These are phyloP conservation scores for Galerucella nymphaeae DNA, from an alignment of 2,888 invertebrate genomes.

Conservation along the genomic window DNA sequence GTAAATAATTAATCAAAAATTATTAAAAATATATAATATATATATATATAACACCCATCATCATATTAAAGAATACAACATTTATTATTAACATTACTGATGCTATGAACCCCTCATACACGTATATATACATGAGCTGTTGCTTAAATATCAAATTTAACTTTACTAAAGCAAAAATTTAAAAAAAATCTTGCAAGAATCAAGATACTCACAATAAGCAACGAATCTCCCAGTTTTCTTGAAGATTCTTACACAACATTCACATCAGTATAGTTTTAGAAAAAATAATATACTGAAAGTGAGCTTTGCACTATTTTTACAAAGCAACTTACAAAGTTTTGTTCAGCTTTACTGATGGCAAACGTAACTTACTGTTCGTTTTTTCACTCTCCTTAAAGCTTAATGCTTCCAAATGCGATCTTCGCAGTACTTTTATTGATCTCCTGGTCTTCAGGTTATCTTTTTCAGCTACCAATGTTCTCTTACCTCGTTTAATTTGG, in stretches of 20 bases:
- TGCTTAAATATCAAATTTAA: neutral
- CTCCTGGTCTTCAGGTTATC: conserved; percentile 59
- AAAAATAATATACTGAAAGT: conserved; percentile 3
- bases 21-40: too few relatives aligned
- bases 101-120: too few relatives aligned
- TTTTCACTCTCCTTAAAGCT: conserved; percentile 51
- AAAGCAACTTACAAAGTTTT: conserved; percentile 52
- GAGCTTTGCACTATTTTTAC: conserved; percentile 1
- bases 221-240: neutral
- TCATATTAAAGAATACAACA: too few relatives aligned
- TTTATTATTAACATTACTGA: too few relatives aligned
- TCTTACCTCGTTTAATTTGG: conserved; percentile 59
- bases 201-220: conserved; percentile 1
- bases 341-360: conserved; percentile 54
- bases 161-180: neutral
- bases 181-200: neutral
- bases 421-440: conserved; percentile 61
- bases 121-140: neutral
- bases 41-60: too few relatives aligned
- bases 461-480: conserved; percentile 59
- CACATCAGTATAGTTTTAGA: neutral
- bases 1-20: too few relatives aligned
- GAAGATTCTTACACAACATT: neutral
- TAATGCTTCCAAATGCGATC: conserved; percentile 52
- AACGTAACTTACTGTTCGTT: conserved; percentile 49